These are phyloP conservation scores for Xiphias gladius DNA, from an alignment of 2,113 vertebrate species.

Conservation along the genomic window DNA sequence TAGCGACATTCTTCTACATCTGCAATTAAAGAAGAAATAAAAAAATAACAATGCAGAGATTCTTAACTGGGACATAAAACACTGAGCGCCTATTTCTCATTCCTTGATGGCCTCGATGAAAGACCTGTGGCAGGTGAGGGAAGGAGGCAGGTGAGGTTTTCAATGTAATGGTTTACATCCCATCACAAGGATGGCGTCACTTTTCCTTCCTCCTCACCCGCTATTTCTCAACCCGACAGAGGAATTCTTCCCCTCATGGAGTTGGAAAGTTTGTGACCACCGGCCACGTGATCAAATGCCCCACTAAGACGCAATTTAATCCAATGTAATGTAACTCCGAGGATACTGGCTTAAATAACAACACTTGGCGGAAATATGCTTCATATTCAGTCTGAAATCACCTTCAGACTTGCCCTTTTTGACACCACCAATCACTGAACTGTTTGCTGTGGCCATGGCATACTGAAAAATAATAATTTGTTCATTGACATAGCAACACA, in stretches of 20 bases:
- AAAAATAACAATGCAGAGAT: no score
- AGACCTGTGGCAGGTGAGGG: background rate
- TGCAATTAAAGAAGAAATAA: background rate
- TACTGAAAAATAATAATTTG: background rate
- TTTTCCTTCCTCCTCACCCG: background rate
- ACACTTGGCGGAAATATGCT: background rate
- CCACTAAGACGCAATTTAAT: background rate
- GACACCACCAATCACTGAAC: background rate
- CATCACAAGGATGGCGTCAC: background rate
- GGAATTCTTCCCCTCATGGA: background rate
- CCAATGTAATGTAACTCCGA: background rate
- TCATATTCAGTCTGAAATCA: background rate
- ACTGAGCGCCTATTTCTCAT: background rate
- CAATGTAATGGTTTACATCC: background rate
- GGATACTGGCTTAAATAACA: background rate
- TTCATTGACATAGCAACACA: background rate
- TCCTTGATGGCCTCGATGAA: background rate
- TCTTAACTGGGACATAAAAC: background rate
- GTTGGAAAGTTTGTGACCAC: slow-evolving; percentile 1
- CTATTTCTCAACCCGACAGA: background rate
- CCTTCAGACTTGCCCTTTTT: background rate
- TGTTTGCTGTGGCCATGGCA: background rate
- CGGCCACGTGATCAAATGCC: background rate
- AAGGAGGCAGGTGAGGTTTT: background rate
- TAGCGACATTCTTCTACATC: background rate